Conservation (phyloP, 2,888 invertebrate genomes). For the Nebria salina region DNA sequence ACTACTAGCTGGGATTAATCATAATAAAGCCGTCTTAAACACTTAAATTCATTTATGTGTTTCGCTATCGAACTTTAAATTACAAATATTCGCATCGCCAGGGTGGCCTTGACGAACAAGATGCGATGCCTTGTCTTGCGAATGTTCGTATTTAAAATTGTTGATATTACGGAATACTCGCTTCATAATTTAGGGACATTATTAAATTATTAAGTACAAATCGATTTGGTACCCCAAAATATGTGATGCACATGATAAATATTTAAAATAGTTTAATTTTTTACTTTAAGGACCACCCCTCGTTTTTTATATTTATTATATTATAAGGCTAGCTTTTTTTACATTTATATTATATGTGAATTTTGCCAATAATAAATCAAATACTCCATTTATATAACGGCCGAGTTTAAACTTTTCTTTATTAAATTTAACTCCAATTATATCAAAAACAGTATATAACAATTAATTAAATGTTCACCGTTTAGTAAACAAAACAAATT, state of each 20-base stretch:
- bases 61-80: not conserved
- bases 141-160: too few species aligned
- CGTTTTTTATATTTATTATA: conserved; percentile 11
- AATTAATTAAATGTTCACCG: too few species aligned
- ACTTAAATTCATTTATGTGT: conserved; percentile 6
- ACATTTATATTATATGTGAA: not conserved
- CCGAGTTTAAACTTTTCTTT: not conserved
- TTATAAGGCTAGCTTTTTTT: not conserved
- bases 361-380: not conserved
- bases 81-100: too few species aligned
- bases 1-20: conserved; percentile 74
- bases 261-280: conserved; percentile 16
- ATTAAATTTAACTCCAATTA: not conserved
- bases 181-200: conserved; percentile 17
- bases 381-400: not conserved
- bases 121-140: too few species aligned
- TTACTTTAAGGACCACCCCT: not conserved
- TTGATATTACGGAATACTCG: not conserved
- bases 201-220: conserved; percentile 5
- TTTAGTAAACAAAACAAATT: too few species aligned
- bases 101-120: not conserved
- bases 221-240: conserved; percentile 4
- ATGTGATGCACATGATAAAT: conserved; percentile 17
- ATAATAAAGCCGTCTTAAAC: not conserved
- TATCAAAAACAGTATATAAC: too few species aligned